Conservation (phyloP, 2,113 vertebrate genomes). For the Dendrocopos noguchii region DNA sequence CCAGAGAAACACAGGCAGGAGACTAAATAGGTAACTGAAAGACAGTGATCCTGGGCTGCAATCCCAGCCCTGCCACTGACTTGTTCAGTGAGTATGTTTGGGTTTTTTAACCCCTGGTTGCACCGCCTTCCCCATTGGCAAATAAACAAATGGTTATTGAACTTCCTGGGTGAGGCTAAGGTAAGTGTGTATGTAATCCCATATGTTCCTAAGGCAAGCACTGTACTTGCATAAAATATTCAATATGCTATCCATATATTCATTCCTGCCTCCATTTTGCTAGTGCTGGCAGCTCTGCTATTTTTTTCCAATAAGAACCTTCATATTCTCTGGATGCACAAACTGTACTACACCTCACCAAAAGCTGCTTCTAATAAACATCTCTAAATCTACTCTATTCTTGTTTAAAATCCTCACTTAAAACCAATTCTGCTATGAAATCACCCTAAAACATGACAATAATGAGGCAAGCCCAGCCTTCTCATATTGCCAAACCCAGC, state of each 20-base stretch:
- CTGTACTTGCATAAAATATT: not conserved
- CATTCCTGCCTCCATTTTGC: not conserved
- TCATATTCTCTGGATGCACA: not conserved
- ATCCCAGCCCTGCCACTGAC: not conserved
- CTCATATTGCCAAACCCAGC: fast-evolving
- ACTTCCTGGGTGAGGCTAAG: not conserved
- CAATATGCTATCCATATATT: not conserved
- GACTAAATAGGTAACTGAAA: not conserved
- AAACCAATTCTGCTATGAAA: not conserved
- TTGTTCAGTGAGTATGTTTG: not conserved
- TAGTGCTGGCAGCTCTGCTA: not conserved
- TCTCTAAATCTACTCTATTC: not conserved
- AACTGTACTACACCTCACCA: not conserved
- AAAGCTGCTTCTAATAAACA: not conserved
- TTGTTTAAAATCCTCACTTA: not conserved
- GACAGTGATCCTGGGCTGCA: not conserved
- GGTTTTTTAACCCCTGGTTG: not conserved
- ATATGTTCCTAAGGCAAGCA: not conserved
- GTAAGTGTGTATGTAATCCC: not conserved
- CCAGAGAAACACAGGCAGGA: not conserved
- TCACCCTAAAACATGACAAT: not conserved
- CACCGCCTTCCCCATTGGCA: not conserved
- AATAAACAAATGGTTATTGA: not conserved
- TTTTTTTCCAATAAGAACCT: not conserved
- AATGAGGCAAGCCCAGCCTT: not conserved